phyloP scores from a whole-genome alignment of 2,888 invertebrate genomes.

The Anthrax anthrax region DNA sequence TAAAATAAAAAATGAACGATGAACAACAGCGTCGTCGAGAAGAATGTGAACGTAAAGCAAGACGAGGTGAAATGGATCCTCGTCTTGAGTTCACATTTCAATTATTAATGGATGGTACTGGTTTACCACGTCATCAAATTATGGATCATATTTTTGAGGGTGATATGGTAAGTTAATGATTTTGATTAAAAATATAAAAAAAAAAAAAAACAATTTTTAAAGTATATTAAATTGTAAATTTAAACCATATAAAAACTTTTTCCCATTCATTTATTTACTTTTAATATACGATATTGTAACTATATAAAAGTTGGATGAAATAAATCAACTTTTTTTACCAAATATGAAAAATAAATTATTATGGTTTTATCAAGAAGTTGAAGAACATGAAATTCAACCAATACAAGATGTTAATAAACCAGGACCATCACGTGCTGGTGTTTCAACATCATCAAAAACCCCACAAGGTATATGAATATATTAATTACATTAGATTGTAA shows the following conservation, averaged over 20 bases:
- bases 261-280: too few relatives aligned
- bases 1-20: slow-evolving; percentile 21
- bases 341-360: slow-evolving; percentile 72
- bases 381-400: slow-evolving; percentile 44
- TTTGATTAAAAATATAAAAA: too few relatives aligned
- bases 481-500: too few relatives aligned
- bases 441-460: slow-evolving; percentile 33
- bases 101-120: slow-evolving; percentile 70
- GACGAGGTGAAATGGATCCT: slow-evolving; percentile 85
- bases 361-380: slow-evolving; percentile 81
- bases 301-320: slow-evolving; percentile 63
- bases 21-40: slow-evolving; percentile 55
- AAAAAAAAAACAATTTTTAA: too few relatives aligned
- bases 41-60: slow-evolving; percentile 84
- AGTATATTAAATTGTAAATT: too few relatives aligned
- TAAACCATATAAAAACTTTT: too few relatives aligned
- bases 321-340: slow-evolving; percentile 72
- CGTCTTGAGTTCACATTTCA: slow-evolving; percentile 82
- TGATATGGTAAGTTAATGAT: slow-evolving; percentile 54
- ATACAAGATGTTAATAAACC: slow-evolving; percentile 33
- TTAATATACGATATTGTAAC: too few relatives aligned
- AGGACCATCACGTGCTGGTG: slow-evolving; percentile 39
- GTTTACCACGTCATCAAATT: slow-evolving; percentile 64
- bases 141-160: slow-evolving; percentile 87
- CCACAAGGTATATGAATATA: slow-evolving; percentile 34